A percentile compares a stretch with the other conserved stretches of the same genome.
Conservation (phyloP, 1,140 invertebrate species). For the Idris sp. region DNA sequence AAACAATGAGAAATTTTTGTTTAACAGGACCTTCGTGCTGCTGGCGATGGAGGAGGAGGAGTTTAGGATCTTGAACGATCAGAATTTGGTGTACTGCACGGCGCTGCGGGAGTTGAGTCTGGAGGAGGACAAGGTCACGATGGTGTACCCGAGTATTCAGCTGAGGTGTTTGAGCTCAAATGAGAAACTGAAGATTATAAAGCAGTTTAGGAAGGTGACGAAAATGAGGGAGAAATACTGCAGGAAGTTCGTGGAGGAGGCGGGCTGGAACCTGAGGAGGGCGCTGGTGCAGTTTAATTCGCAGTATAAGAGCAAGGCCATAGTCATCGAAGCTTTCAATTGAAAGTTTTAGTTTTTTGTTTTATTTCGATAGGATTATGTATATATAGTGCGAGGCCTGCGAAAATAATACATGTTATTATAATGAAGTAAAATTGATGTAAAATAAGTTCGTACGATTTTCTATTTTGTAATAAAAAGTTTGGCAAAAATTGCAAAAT, state of each 20-base stretch:
- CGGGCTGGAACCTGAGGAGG: slow-evolving; percentile 67
- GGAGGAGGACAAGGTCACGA: slow-evolving; percentile 25
- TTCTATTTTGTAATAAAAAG: no score
- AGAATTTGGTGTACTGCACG: slow-evolving; percentile 54
- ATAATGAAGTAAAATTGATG: no score
- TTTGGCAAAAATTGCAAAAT: no score
- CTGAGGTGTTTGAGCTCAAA: slow-evolving; percentile 58
- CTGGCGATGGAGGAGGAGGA: slow-evolving; percentile 65
- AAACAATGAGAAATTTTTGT: slow-evolving; percentile 59
- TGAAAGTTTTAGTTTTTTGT: background rate
- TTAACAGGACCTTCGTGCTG: slow-evolving; percentile 72
- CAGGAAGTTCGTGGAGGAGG: slow-evolving; percentile 64
- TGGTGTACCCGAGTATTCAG: slow-evolving; percentile 21
- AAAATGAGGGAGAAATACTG: slow-evolving; percentile 67
- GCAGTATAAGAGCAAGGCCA: slow-evolving; percentile 58
- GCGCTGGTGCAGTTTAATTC: slow-evolving; percentile 67
- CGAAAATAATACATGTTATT: no score
- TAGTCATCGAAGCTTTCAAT: slow-evolving; percentile 50
- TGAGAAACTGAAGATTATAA: slow-evolving; percentile 66
- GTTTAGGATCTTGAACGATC: slow-evolving; percentile 74
- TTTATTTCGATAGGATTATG: no score
- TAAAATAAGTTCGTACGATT: no score
- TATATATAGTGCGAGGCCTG: no score
- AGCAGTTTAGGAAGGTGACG: slow-evolving; percentile 61
- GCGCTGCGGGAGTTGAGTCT: slow-evolving; percentile 36